Evolutionary conservation across 1,140 invertebrate species (phyloP), one percentile per base, ranked within the genome.

Genomic region (Drusus annulatus): DNA sequence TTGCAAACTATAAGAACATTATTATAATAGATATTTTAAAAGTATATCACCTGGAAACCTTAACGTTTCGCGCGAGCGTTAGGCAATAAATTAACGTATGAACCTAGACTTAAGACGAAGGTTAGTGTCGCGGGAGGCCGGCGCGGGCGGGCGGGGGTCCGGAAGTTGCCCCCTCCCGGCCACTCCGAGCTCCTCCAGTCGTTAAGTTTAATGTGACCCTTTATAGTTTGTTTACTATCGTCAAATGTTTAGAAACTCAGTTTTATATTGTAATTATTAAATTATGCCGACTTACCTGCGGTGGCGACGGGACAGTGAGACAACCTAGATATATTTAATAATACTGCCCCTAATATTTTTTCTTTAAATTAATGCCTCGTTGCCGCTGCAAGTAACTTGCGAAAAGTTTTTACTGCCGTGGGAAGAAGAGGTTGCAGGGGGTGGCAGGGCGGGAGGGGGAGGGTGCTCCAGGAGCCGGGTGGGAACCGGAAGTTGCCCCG

Each of bases 1-100:
- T 87, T 89, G 88, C 88, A 87, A 76, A 76, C 74, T 76, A 76
- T 76, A 62, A 63, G 60, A 63, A 76, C 28, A 63, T 76, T 21
- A 54, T 31, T 31, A 60, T 62, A 76, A 76, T 62, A 50, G 45
- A 76, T 62, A 62, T 62, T 63, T 62, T 63, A 63, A 62, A 76
- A 76, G 15, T 76, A 76, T 62, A 76, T 76, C 56, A 76, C 45
- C 45, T 23, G 10, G 68, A 21, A 62, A 36, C 25, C 31, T 62
- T 79, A 17, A 63, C 10, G 21, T 36, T 58, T 63, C 7, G 56
- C 45, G 68, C 68, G 45, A 71, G 19, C 68, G 68, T 71, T 78
- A 78, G 28, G 45, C 31, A 58, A 51, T 54, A 73, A 77, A 77
- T n/a, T 62, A 81, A n/a, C 25, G 51, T 50, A 8, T 63, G 17